A percentile compares a stretch with the other conserved stretches of the same genome.
phyloP scores from a whole-genome alignment of 2,888 invertebrate genomes.

The Panopea generosa region DNA sequence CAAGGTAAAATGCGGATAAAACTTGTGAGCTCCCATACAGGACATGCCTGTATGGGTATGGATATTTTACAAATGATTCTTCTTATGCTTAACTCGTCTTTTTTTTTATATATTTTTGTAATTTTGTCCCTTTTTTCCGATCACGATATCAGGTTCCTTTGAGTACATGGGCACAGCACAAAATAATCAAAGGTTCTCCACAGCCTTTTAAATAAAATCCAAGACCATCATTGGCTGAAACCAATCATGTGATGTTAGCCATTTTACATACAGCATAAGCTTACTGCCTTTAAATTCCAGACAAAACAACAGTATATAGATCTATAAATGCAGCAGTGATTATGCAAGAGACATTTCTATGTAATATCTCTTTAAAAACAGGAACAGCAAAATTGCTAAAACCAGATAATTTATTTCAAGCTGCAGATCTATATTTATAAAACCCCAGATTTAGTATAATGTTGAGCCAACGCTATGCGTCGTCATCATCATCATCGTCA shows the following conservation, averaged over 20 bases:
- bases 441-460: too few relatives aligned
- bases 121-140: too few relatives aligned
- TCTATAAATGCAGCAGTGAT: too few relatives aligned
- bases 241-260: constrained; percentile 1
- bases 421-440: constrained; percentile 3
- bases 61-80: too few relatives aligned
- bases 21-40: too few relatives aligned
- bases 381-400: neutral
- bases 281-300: neutral
- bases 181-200: neutral
- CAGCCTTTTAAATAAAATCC: neutral
- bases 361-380: too few relatives aligned
- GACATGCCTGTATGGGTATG: too few relatives aligned
- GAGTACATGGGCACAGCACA: constrained; percentile 6
- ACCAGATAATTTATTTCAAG: neutral
- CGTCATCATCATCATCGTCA: constrained; percentile 81
- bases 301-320: too few relatives aligned
- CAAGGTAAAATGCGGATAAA: too few relatives aligned
- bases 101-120: too few relatives aligned
- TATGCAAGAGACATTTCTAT: too few relatives aligned
- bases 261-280: neutral
- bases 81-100: too few relatives aligned
- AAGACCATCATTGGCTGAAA: constrained; percentile 8
- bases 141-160: neutral
- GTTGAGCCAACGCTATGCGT: constrained; percentile 60